Evolutionary conservation across 1,140 invertebrate species (phyloP), one percentile per base, ranked within the genome.

Genomic region (Himalopsyche phryganea): DNA sequence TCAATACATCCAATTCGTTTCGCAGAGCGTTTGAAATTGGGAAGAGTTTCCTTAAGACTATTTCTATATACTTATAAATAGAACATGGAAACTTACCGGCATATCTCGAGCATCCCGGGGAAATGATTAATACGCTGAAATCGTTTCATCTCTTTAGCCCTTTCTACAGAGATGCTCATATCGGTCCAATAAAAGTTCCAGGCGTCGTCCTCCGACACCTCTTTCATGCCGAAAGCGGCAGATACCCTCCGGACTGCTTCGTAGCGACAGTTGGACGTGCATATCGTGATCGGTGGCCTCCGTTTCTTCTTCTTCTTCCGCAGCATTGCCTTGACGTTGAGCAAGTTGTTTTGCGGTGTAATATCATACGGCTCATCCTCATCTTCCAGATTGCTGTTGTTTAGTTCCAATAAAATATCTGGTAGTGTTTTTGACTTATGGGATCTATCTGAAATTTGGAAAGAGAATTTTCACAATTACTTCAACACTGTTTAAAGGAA

Each of bases 151-250:
- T 92, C 89, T 72, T 92, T 91, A 2, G 88, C 88, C 47, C 88
- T 75, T 65, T 94, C 91, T 0, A 92, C 79, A 13, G 88, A 85
- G 6, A 94, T 84, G 54, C 88, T 89, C 51, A 85, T 81, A 70
- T 95, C 92, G 0, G 89, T 92, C 92, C 92, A 96, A 65, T 87
- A 90, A 15, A 96, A 80, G 69, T 92, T 91, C 92, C 92, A 96
- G 50, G 85, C 82, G 20, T 91, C 88, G 32, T 86, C 83, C 65
- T 91, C 89, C 3, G 79, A 78, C 0, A 92, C 89, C 71, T 92
- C 85, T 57, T 83, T 85, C 78, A 91, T 92, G 1, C 88, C 89
- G 64, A 87, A 85, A 52, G 83, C 82, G 47, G 82, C 79, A 0
- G 90, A 85, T 3, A 90, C 80, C 62, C 80, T 80, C 28, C 83